These are phyloP conservation scores for Paramormyrops kingsleyae DNA, from an alignment of 2,113 vertebrate genomes.

Conservation along the genomic window DNA sequence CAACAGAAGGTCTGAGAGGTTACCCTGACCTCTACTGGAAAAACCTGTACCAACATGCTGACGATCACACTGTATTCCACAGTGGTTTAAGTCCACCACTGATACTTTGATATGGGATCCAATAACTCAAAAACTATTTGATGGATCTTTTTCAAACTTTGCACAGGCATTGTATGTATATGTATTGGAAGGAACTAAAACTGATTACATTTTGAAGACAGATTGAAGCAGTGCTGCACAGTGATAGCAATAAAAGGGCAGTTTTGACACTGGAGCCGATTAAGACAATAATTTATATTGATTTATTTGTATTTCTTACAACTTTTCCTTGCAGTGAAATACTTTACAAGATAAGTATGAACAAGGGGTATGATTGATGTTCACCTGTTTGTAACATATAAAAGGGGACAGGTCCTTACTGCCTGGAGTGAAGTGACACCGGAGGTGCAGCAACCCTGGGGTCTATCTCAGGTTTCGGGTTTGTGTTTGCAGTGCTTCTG, in stretches of 20 bases:
- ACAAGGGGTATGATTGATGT: background rate
- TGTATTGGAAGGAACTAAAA: background rate
- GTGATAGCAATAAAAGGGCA: background rate
- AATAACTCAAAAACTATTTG: background rate
- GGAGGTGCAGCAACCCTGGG: background rate
- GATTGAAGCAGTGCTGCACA: background rate
- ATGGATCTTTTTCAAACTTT: background rate
- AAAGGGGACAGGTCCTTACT: background rate
- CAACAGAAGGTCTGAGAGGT: background rate
- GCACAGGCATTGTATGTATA: background rate
- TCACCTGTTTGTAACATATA: background rate
- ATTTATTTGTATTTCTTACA: background rate
- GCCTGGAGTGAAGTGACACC: background rate
- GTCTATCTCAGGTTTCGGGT: background rate
- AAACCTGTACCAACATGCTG: background rate
- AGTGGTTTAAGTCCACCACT: background rate
- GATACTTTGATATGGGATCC: background rate
- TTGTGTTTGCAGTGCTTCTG: background rate
- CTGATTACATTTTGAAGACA: background rate
- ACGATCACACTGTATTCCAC: background rate
- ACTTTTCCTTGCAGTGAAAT: background rate
- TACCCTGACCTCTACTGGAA: constrained; percentile 1
- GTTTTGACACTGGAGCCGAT: background rate
- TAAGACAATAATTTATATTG: background rate
- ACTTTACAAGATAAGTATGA: background rate